These are phyloP conservation scores for Diadophis punctatus DNA, from an alignment of 2,113 vertebrate species.

Conservation along the genomic window DNA sequence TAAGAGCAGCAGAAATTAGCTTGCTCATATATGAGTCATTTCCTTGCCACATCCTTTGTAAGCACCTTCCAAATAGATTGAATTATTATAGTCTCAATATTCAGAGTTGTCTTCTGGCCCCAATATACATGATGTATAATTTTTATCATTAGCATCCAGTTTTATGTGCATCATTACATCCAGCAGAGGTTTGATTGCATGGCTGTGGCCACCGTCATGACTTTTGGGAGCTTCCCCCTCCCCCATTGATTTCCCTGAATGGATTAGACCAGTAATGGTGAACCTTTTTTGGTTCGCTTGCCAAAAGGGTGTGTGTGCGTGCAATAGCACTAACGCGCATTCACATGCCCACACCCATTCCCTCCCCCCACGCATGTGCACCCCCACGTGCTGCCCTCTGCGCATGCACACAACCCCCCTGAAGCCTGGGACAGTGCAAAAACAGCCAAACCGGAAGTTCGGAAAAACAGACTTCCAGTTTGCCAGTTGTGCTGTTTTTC, in stretches of 20 bases:
- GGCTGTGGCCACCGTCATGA: background rate
- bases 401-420: too few species aligned
- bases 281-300: too few species aligned
- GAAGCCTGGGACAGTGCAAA: too few species aligned
- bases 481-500: too few species aligned
- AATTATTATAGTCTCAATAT: background rate
- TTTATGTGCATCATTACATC: background rate
- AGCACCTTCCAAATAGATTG: background rate
- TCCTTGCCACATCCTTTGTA: background rate
- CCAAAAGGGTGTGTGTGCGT: too few species aligned
- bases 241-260: background rate
- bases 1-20: background rate
- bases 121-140: background rate
- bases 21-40: background rate
- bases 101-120: background rate
- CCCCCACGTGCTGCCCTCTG: too few species aligned
- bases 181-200: background rate
- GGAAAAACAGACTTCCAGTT: too few species aligned
- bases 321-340: too few species aligned
- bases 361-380: too few species aligned
- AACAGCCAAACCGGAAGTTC: too few species aligned
- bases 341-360: too few species aligned
- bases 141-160: background rate
- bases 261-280: too few species aligned
- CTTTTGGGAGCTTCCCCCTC: background rate